Base-by-base conservation (phyloP, 2,888 invertebrate genomes). In the Epiblema foenella region DNA sequence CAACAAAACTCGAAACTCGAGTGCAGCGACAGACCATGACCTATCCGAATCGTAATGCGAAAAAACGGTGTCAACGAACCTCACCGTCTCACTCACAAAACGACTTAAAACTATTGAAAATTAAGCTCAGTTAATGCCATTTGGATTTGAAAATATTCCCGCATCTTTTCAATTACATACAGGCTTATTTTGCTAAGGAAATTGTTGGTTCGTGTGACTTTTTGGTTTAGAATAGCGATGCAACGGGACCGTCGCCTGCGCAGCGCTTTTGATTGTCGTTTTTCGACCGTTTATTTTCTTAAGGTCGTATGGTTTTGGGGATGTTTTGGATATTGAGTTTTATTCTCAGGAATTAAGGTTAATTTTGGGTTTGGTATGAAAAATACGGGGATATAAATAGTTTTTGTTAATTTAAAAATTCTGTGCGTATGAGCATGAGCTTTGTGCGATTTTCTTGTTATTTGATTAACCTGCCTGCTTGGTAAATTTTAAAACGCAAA, bases 51-150 rank as follows among this genome's bases (percentile, higher is more conserved):
- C 65, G 59, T 54, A 64, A 58, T 52, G 58, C 70, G 69, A 73
- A 73, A 73, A 73, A 73, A 68, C 68, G 56, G 64, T 73, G 74
- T 74, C 74, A 74, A 73, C 65, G 74, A 69, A 67, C 71, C 39
- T 20, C 9, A 17, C 33, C 11, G 17, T 18, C 17, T 17, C 59
- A 49, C n/a, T 2, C n/a, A 0, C 15, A 20, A 46, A 37, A 15
- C 3, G 49, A 42, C 64, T 20, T 37, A 64, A 3, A n/a, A 1
- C 33, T 42, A 8, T 18, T 12, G n/a, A 65, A 42, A 69, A 20
- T 11, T 17, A 20, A 39, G n/a, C 20, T 11, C 2, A 58, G 17
- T 52, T 52, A 42, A 39, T 39, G 12, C 24, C 46, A 52, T 69
- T 64, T 12, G 29, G 1, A 15, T 39, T 5, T 3, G 10, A 54